Evolutionary conservation across 2,888 invertebrate species (phyloP), one percentile per base, ranked within the genome.

Genomic region (Cancer borealis): DNA sequence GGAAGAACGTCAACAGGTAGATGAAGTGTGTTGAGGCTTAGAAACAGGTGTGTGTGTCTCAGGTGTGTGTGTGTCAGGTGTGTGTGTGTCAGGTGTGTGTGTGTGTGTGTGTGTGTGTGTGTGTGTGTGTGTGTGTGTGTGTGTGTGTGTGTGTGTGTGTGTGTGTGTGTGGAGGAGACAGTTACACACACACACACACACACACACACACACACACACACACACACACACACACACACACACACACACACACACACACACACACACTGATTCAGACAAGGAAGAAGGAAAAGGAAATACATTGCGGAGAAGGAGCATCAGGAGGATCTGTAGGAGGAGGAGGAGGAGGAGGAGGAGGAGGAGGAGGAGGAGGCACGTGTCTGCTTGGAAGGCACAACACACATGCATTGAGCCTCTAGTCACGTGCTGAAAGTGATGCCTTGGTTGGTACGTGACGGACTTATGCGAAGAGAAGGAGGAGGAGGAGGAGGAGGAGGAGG

Each of bases 251-350:
- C 49, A 84, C 84, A 84, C 12, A 14, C 39, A 84, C 39, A 39
- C 39, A 84, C 14, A 39, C 30, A 84, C 17, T 39, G 39, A 84
- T 39, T 39, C 30, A 84, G 39, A 84, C 30, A 17, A 84, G 17
- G 5, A 84, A 84, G 66, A n/a, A 73, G 26, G 73, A 39, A 84
- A 84, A 0, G 8, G 12, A 84, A 39, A 39, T 30, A 84, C 14
- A 84, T 39, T 84, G 84, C 84, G 39, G 39, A 39, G 84, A 39
- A 84, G 84, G 12, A 30, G 39, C 8, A 66, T 14, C 17, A 66
- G 66, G 66, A 66, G 66, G 66, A 66, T n/a, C n/a, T n/a, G n/a
- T n/a, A 84, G 84, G 84, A 84, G 39, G 84, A 84, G 84, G 84
- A 84, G 79, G 79, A 84, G 79, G 30, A 79, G 26, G 30, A 30